Base-by-base conservation (phyloP, 2,888 invertebrate genomes). In the Megaustenia siamemsis region DNA sequence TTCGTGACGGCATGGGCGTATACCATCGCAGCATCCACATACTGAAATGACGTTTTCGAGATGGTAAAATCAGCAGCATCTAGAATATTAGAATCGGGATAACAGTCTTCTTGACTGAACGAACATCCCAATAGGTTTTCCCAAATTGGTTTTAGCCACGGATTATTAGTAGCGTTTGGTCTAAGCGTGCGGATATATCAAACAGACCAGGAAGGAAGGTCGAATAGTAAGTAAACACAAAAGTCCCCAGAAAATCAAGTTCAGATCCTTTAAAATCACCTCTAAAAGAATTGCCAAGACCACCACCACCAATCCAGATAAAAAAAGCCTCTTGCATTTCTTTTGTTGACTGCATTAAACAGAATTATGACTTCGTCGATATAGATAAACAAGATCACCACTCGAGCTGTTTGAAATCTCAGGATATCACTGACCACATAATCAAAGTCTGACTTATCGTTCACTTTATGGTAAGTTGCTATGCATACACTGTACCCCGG, bases 131-230 rank as follows among this genome's bases (percentile, higher is more conserved):
- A n/a, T 60, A 75, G 53, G 18, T 82, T 85, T 69, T 88, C 86
- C 91, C 92, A 92, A 87, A 89, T 88, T 49, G 89, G 88, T 49
- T 84, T 83, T 12, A 92, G 87, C 90, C 91, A 92, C 0, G 90
- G 90, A 84, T 92, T 91, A 10, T 38, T 49, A 6, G 63, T 83
- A 0, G 84, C 84, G 2, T 40, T 45, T 18, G 89, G 89, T 1
- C 53, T 79, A 24, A 90, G 84, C 2, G 83, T 76, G 32, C 88
- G 86, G 82, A 91, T 91, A 80, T 90, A 89, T 85, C 73, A 24
- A 88, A 88, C 75, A 90, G 90, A 40, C 86, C 88, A 0, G 84
- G 71, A 49, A 86, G 84, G 6, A 43, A 38, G 3, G 43, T 63
- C 21, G 79, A 71, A 68, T 85, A 84, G 38, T 86, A 81, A 12